Conservation (phyloP, 2,888 invertebrate genomes). For the Tineola bisselliella region DNA sequence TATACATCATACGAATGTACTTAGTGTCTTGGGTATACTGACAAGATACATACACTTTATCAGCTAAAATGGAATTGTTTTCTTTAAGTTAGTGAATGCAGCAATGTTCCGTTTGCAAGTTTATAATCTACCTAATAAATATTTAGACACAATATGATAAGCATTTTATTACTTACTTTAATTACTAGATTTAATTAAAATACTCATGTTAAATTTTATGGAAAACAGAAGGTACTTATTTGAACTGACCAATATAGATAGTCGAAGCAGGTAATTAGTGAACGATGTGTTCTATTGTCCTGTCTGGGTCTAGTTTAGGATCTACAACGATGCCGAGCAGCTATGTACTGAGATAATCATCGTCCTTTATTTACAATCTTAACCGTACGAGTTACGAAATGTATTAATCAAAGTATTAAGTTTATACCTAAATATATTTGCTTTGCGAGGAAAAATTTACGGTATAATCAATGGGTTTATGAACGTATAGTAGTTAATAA, state of each 20-base stretch:
- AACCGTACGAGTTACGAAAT: too few species aligned
- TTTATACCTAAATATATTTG: background rate
- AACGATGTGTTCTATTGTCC: conserved; percentile 4
- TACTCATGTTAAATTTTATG: too few species aligned
- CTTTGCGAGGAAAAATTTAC: too few species aligned
- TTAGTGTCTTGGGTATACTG: background rate
- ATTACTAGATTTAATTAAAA: too few species aligned
- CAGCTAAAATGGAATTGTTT: background rate
- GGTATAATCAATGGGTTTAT: too few species aligned
- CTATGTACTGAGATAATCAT: background rate
- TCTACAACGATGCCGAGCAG: background rate
- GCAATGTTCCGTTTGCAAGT: too few species aligned
- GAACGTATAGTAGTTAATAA: too few species aligned
- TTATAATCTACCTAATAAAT: too few species aligned
- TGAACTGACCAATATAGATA: background rate
- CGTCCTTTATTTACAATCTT: background rate
- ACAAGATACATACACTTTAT: background rate
- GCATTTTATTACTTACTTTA: too few species aligned
- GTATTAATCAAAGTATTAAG: too few species aligned
- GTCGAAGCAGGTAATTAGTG: conserved; percentile 1
- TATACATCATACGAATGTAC: background rate
- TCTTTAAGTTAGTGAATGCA: background rate
- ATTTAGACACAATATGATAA: too few species aligned
- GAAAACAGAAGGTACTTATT: too few species aligned
- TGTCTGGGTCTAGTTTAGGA: conserved; percentile 6